A percentile compares a stretch with the other conserved stretches of the same genome.
Conservation (phyloP, 2,113 vertebrate species). For the Galbula dea region DNA sequence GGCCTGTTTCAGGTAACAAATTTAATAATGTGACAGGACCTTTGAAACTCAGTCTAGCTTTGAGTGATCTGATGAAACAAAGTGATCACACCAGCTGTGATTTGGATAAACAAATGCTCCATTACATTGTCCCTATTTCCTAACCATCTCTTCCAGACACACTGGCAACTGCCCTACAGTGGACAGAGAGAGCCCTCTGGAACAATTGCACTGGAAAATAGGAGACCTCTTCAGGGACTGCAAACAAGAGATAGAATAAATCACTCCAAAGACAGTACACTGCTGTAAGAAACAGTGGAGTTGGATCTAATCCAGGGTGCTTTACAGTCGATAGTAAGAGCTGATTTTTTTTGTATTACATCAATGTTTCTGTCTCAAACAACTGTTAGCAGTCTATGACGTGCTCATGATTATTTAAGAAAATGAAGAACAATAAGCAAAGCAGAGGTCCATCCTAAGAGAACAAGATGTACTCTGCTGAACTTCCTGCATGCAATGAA, state of each 20-base stretch:
- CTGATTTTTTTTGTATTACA: not conserved
- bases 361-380: not conserved
- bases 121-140: not conserved
- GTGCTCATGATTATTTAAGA: not conserved
- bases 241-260: not conserved
- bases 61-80: accelerated
- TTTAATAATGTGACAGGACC: not conserved
- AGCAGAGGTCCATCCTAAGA: constrained; percentile 15
- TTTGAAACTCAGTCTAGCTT: not conserved
- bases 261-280: not conserved
- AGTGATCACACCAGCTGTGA: not conserved
- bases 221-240: not conserved
- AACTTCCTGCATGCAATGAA: constrained; percentile 61
- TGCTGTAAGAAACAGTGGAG: not conserved
- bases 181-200: not conserved
- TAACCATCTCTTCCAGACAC: not conserved
- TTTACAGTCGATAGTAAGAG: not conserved
- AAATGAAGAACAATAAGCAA: constrained; percentile 55
- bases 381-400: not conserved
- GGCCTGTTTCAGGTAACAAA: not conserved
- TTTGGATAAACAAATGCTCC: not conserved
- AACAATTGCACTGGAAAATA: not conserved
- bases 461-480: constrained; percentile 52
- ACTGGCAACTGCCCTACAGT: not conserved
- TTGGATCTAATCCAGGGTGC: not conserved